Percentiles rank a stretch among this genome's conserved stretches.
Evolutionary conservation across 2,797 vertebrate species (phyloP).

Genomic region (Tokudaia tokunoshimensis): DNA sequence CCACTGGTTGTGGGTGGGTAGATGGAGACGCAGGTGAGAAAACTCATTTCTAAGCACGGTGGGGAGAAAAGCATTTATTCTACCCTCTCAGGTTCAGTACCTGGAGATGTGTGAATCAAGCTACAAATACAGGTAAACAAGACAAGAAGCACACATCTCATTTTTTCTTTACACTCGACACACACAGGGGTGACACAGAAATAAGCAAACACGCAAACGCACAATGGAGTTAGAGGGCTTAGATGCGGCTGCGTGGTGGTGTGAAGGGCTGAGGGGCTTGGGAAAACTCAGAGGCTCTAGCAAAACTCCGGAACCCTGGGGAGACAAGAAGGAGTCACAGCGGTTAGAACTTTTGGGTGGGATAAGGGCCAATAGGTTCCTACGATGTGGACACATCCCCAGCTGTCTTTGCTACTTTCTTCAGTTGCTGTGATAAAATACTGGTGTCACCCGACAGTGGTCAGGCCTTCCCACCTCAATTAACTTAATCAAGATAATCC

Average conservation of each 20-base stretch:
- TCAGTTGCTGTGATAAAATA: background rate
- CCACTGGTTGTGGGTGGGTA: background rate
- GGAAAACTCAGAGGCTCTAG: too few species aligned
- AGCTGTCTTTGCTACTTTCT: background rate
- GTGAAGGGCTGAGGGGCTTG: background rate
- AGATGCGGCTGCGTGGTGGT: too few species aligned
- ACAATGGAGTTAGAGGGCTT: background rate
- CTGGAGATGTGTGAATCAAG: background rate
- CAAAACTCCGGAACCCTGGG: background rate
- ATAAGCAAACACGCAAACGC: background rate
- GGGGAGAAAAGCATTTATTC: background rate
- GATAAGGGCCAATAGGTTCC: background rate
- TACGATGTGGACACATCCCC: too few species aligned
- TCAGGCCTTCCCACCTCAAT: background rate
- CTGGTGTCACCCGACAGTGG: too few species aligned
- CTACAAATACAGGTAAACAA: background rate
- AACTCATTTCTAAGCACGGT: background rate
- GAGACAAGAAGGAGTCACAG: background rate
- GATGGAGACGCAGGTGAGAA: background rate
- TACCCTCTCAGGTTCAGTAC: background rate
- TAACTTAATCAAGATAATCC: background rate
- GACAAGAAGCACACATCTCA: background rate
- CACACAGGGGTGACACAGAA: background rate
- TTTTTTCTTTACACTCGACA: background rate
- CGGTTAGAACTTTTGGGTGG: background rate